Evolutionary conservation across 2,113 vertebrate species (phyloP).

Genomic region (Trochalopteron elliotii): DNA sequence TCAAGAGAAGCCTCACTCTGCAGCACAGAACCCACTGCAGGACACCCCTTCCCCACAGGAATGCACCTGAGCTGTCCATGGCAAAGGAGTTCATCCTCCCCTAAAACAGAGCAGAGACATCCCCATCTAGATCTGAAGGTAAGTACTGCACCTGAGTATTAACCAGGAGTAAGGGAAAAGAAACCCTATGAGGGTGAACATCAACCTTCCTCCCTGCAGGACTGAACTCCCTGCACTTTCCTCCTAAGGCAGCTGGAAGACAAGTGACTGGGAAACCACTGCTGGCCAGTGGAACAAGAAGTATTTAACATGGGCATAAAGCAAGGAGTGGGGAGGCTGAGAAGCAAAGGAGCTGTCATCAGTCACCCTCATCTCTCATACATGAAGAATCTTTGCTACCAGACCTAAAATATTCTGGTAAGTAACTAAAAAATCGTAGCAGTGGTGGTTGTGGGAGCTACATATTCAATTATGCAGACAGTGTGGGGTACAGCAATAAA

Average conservation of each 20-base stretch:
- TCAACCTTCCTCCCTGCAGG: background rate
- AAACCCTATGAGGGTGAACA: background rate
- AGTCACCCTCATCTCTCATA: background rate
- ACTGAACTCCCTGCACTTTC: background rate
- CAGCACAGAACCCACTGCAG: background rate
- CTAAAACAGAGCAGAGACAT: background rate
- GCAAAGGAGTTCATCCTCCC: background rate
- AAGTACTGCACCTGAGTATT: background rate
- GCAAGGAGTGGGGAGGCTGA: background rate
- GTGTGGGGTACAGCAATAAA: background rate
- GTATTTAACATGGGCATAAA: background rate
- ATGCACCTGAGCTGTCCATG: background rate
- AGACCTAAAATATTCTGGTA: background rate
- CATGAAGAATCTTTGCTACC: background rate
- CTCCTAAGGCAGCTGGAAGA: background rate
- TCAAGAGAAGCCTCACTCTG: background rate
- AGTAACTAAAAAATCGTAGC: background rate
- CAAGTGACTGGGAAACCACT: background rate
- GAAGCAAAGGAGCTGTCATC: background rate
- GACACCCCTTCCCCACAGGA: background rate
- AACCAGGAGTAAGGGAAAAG: background rate
- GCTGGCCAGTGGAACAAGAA: background rate
- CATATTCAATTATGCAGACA: background rate
- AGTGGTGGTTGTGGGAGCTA: background rate
- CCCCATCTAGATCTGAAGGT: background rate